phyloP scores from a whole-genome alignment of 2,888 invertebrate species.

The Strigamia crassipes region DNA sequence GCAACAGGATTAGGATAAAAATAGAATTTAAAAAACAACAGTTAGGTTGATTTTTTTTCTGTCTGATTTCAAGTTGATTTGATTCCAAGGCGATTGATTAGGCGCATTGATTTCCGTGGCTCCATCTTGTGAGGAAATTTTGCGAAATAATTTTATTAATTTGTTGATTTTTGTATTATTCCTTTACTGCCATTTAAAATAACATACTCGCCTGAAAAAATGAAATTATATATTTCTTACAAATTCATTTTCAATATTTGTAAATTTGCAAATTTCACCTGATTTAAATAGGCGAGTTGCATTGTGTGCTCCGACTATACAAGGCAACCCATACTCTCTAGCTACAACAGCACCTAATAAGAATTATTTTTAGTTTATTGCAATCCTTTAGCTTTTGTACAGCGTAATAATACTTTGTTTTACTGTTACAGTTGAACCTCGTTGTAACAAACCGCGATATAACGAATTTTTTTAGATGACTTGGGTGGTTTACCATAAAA shows the following conservation, averaged over 20 bases:
- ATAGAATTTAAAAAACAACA: background rate
- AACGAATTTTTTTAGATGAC: too few relatives aligned
- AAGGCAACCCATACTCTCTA: slow-evolving; percentile 44
- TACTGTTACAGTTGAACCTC: too few relatives aligned
- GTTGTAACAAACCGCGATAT: too few relatives aligned
- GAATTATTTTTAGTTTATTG: background rate
- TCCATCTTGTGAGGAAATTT: background rate
- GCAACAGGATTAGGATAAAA: background rate
- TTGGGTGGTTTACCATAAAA: too few relatives aligned
- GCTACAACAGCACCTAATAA: slow-evolving; percentile 33
- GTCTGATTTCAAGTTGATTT: background rate
- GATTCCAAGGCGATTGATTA: too few relatives aligned
- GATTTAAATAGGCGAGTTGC: slow-evolving; percentile 30
- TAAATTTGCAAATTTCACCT: background rate
- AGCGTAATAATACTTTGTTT: background rate
- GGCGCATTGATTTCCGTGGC: background rate
- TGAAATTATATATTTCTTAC: background rate
- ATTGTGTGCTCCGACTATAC: slow-evolving; percentile 22
- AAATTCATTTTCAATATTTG: background rate
- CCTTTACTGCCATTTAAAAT: slow-evolving; percentile 43
- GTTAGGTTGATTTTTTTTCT: too few relatives aligned
- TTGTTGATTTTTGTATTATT: background rate
- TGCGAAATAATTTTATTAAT: background rate
- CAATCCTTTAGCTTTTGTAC: too few relatives aligned
- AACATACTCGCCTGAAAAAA: slow-evolving; percentile 14